Conservation (phyloP, 35 echinoderm and acorn worm species). For the Strongylocentrotus purpuratus region DNA sequence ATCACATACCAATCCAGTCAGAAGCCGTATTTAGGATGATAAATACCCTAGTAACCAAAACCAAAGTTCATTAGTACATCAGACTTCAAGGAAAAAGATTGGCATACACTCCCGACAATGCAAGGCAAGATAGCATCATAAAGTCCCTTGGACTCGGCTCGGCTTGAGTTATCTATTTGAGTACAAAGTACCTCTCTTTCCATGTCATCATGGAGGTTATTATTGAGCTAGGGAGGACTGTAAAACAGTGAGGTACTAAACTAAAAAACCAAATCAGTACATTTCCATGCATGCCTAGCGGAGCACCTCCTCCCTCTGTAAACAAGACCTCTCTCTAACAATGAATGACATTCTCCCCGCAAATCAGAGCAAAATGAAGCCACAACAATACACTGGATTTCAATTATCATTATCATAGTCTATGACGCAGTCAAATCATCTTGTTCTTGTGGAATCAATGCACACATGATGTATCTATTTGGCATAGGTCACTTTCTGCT, state of each 20-base stretch:
- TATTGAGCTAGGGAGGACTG: not conserved
- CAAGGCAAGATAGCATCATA: slow-evolving; percentile 24
- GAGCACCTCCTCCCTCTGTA: slow-evolving; percentile 30
- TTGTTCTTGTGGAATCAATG: not conserved
- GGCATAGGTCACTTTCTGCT: not conserved
- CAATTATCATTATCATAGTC: not conserved
- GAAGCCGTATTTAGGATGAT: not conserved
- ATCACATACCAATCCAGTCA: not conserved
- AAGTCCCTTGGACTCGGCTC: not conserved
- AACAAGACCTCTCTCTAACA: not conserved
- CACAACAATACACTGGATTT: not conserved
- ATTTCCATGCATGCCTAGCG: not conserved
- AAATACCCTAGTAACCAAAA: not conserved
- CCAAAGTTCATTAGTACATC: slow-evolving; percentile 3
- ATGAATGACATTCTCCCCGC: not conserved
- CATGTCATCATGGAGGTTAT: not conserved
- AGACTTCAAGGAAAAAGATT: not conserved
- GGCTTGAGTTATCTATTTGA: slow-evolving; percentile 41
- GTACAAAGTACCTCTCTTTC: slow-evolving; percentile 40
- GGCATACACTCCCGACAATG: not conserved
- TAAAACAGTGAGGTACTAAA: not conserved
- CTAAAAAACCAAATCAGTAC: not conserved
- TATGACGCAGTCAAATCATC: not conserved
- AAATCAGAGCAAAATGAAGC: not conserved
- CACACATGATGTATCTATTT: not conserved